phyloP scores from a whole-genome alignment of 2,797 vertebrate species.

The Picus viridis region DNA sequence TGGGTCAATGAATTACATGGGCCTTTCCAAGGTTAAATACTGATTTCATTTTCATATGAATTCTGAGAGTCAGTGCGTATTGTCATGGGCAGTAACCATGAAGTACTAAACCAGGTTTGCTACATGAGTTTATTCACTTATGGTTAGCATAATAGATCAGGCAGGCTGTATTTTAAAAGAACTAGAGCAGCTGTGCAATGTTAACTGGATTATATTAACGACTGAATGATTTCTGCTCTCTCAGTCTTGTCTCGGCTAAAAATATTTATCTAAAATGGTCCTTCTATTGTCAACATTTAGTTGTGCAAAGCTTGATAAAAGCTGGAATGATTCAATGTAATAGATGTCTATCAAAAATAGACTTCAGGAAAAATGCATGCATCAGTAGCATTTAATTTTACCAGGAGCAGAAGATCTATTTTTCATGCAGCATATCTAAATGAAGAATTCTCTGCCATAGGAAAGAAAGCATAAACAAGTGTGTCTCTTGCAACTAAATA shows the following conservation, averaged over 20 bases:
- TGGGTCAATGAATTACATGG: not conserved
- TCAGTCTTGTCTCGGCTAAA: not conserved
- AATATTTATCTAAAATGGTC: constrained; percentile 18
- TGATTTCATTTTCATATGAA: not conserved
- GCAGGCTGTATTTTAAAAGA: not conserved
- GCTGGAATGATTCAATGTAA: not conserved
- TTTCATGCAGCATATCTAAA: constrained; percentile 39
- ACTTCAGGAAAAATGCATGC: constrained; percentile 46
- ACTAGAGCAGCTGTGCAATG: not conserved
- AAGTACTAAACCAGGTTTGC: not conserved
- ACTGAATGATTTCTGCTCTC: not conserved
- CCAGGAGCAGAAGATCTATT: constrained; percentile 14
- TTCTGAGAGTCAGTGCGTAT: not conserved
- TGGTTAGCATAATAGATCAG: not conserved
- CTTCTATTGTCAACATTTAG: not conserved
- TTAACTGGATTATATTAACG: constrained; percentile 27
- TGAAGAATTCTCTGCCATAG: not conserved
- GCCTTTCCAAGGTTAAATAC: not conserved
- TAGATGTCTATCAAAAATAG: constrained; percentile 38
- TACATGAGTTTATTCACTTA: not conserved
- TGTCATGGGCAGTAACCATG: not conserved
- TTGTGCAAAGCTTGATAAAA: constrained; percentile 19
- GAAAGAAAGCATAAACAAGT: not conserved
- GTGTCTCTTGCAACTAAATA: not conserved
- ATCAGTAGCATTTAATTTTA: constrained; percentile 53